phyloP scores from a whole-genome alignment of 1,140 invertebrate species.

The Archivesica marissinica region DNA sequence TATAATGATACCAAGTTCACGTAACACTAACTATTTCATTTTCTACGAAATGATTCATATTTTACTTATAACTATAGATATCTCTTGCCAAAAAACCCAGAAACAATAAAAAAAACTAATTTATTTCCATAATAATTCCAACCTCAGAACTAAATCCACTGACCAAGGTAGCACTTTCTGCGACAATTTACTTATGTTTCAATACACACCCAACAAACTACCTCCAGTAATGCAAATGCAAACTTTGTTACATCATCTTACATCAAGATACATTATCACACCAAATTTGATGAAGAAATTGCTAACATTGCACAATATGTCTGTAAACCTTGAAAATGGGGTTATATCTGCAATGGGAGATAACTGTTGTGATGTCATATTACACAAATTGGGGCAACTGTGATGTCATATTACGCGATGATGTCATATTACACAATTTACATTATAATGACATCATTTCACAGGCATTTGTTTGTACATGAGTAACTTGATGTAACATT shows the following conservation, averaged over 20 bases:
- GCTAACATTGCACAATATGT: conserved; percentile 13
- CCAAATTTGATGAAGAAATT: neutral
- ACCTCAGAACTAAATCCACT: too few relatives aligned
- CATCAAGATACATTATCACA: neutral
- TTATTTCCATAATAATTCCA: too few relatives aligned
- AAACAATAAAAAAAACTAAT: too few relatives aligned
- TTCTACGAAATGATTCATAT: too few relatives aligned
- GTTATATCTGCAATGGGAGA: neutral
- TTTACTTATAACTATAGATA: too few relatives aligned
- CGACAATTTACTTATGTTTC: too few relatives aligned
- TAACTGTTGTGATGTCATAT: conserved; percentile 19
- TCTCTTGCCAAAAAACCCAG: too few relatives aligned
- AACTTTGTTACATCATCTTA: conserved; percentile 6
- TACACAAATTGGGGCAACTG: neutral
- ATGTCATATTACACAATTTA: conserved; percentile 36
- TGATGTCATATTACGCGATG: neutral
- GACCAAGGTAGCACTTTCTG: too few relatives aligned
- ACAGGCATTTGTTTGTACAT: neutral
- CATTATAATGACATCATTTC: conserved; percentile 31
- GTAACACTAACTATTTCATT: too few relatives aligned
- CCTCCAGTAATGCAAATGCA: neutral
- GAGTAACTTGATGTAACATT: conserved; percentile 23
- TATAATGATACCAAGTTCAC: too few relatives aligned
- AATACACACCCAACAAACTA: neutral
- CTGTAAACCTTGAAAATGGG: conserved; percentile 38